Evolutionary conservation across 1,140 invertebrate species (phyloP).

Genomic region (Listronotus oregonensis): DNA sequence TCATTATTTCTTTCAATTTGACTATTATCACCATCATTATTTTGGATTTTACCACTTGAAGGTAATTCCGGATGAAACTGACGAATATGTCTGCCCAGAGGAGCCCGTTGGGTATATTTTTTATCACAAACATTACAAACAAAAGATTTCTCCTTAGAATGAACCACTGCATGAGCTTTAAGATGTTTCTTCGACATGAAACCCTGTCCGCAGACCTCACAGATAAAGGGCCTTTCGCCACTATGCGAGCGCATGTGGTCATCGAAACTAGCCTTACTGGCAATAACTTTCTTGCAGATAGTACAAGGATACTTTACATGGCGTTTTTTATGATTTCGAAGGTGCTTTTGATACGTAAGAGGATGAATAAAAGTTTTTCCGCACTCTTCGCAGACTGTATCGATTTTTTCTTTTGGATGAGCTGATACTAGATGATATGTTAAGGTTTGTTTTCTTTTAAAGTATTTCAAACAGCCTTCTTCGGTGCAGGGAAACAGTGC

Average conservation of each 20-base stretch:
- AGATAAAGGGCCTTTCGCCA: conserved; percentile 73
- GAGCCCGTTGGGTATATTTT: conserved; percentile 42
- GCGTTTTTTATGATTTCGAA: not conserved
- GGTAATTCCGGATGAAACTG: conserved; percentile 2
- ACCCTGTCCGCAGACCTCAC: conserved; percentile 65
- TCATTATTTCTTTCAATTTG: no score
- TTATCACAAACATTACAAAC: conserved; percentile 50
- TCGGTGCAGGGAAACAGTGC: no score
- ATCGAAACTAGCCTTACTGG: conserved; percentile 33
- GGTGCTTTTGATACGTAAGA: not conserved
- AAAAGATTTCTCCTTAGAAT: conserved; percentile 51
- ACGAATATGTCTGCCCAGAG: conserved; percentile 59
- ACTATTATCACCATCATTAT: no score
- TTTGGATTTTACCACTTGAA: no score
- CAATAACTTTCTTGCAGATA: conserved; percentile 52
- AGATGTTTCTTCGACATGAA: conserved; percentile 60
- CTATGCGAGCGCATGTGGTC: conserved; percentile 71
- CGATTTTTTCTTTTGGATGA: not conserved
- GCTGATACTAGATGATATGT: conserved; percentile 46
- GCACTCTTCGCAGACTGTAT: not conserved
- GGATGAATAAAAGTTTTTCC: not conserved
- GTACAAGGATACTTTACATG: conserved; percentile 59
- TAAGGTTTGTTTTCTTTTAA: conserved; percentile 61
- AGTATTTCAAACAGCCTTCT: conserved; percentile 64
- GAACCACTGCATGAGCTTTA: conserved; percentile 63